These are phyloP conservation scores for Chionis minor DNA, from an alignment of 2,113 vertebrate genomes.

Conservation along the genomic window DNA sequence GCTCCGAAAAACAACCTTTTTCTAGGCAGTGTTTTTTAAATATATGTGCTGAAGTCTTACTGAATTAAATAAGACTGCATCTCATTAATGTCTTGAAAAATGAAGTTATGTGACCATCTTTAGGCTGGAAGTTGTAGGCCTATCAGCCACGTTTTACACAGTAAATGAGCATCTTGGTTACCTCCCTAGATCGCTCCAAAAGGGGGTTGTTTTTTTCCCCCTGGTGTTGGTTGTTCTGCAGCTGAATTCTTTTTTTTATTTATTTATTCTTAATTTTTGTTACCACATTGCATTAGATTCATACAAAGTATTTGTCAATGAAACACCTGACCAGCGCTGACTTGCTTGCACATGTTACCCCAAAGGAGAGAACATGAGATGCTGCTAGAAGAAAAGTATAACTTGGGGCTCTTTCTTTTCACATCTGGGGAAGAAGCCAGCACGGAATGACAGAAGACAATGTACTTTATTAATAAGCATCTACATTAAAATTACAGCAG, in stretches of 20 bases:
- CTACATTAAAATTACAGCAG: constrained; percentile 52
- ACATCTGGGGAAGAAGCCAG: not conserved
- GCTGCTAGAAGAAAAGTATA: not conserved
- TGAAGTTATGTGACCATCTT: not conserved
- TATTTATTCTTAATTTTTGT: not conserved
- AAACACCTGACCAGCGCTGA: not conserved
- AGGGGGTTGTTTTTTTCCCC: not conserved
- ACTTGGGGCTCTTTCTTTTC: not conserved
- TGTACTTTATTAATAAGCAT: constrained; percentile 23
- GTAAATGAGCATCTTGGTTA: not conserved
- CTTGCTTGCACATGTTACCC: not conserved
- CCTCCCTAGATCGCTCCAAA: not conserved
- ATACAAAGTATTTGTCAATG: not conserved
- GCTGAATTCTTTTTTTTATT: not conserved
- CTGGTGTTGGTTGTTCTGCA: not conserved
- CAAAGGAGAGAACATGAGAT: not conserved
- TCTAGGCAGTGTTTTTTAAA: not conserved
- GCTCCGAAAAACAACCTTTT: not conserved
- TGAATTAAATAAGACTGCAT: not conserved
- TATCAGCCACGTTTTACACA: not conserved
- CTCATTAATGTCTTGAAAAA: not conserved
- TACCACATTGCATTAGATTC: not conserved
- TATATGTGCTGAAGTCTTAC: not conserved
- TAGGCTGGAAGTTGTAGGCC: not conserved
- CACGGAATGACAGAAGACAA: not conserved